These are phyloP conservation scores for Acanthochromis polyacanthus DNA, from an alignment of 2,113 vertebrate species.

Conservation along the genomic window DNA sequence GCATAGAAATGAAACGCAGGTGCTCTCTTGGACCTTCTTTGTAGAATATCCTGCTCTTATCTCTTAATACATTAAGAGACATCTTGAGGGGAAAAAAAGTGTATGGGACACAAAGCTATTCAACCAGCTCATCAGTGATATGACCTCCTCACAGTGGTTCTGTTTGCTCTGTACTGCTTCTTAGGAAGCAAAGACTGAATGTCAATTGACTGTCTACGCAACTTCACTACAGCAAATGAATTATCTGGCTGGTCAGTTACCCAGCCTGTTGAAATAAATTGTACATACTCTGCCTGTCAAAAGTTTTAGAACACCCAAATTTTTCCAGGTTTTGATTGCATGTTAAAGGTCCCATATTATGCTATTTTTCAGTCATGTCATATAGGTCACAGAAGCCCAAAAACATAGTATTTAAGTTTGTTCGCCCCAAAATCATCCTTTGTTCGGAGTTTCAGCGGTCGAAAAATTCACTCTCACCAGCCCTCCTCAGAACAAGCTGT, in stretches of 20 bases:
- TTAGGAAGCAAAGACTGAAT: slow-evolving; percentile 30
- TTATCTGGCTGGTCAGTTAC: slow-evolving; percentile 43
- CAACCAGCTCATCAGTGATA: slow-evolving; percentile 37
- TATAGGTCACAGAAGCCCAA: no score
- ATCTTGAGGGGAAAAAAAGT: slow-evolving; percentile 31
- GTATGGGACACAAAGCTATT: slow-evolving; percentile 30
- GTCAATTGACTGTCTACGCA: slow-evolving; percentile 20
- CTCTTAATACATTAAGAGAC: slow-evolving; percentile 63
- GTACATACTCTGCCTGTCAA: background rate
- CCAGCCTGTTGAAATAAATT: slow-evolving; percentile 3
- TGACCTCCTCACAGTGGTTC: slow-evolving; percentile 28
- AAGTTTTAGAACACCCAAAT: no score
- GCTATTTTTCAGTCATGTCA: no score
- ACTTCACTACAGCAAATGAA: slow-evolving; percentile 41
- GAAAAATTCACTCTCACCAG: no score
- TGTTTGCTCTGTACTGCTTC: slow-evolving; percentile 48
- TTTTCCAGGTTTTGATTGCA: no score
- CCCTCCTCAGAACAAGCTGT: no score
- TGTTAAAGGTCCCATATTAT: no score
- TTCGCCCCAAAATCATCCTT: no score
- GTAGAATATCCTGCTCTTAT: slow-evolving; percentile 47
- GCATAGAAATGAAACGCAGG: slow-evolving; percentile 70
- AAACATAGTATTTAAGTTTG: no score
- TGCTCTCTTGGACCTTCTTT: slow-evolving; percentile 66
- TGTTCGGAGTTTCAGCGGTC: no score